Percentiles rank a stretch among this genome's conserved stretches.
These are phyloP conservation scores for Troilus luridus DNA, from an alignment of 2,888 invertebrate genomes.

Conservation along the genomic window DNA sequence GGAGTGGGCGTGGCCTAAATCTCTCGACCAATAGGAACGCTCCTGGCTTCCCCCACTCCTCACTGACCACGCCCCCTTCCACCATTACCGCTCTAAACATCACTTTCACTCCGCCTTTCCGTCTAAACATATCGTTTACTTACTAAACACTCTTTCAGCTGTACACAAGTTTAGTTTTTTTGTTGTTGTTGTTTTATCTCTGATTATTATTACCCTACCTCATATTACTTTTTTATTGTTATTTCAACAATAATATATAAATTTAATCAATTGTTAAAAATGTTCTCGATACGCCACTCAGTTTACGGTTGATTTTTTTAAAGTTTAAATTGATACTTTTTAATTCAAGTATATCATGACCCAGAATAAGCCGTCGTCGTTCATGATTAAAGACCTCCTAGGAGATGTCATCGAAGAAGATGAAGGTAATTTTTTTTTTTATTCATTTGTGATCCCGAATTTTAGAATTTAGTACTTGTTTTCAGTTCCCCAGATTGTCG, in stretches of 20 bases:
- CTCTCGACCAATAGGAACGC: background rate
- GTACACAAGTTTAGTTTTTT: background rate
- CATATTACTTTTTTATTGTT: background rate
- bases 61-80: conserved; percentile 28
- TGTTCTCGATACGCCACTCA: background rate
- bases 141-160: conserved; percentile 46
- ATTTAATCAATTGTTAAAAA: background rate
- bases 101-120: conserved; percentile 39
- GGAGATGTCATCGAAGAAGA: conserved; percentile 79
- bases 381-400: conserved; percentile 86
- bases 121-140: conserved; percentile 59
- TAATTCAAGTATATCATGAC: conserved; percentile 60
- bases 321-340: background rate
- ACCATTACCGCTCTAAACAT: conserved; percentile 56
- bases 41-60: conserved; percentile 29
- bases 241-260: background rate
- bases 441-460: too few relatives aligned
- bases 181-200: background rate
- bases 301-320: background rate
- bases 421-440: conserved; percentile 70
- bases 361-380: conserved; percentile 75
- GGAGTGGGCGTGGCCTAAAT: background rate
- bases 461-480: too few relatives aligned
- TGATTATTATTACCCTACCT: background rate
- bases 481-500: too few relatives aligned